Base-by-base conservation (phyloP, 2,113 vertebrate genomes). In the Aleadryas rufinucha region DNA sequence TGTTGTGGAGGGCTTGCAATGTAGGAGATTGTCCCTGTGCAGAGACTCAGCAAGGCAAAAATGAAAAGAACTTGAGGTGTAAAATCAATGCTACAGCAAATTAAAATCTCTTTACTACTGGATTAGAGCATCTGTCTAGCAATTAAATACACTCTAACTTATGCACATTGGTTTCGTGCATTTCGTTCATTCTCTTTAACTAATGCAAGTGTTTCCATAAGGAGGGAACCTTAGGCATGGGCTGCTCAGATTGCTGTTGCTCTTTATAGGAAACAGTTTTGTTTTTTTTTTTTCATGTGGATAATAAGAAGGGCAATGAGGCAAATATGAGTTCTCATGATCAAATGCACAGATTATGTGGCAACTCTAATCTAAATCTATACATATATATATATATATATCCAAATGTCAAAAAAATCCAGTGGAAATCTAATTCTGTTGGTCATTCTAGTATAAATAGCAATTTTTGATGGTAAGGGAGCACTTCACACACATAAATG, bases 11-110 rank as follows among this genome's bases (percentile, higher is more conserved):
- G 31, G 33, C 7, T 83, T 65, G 52, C 20, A 60, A 15, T 31
- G 37, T 27, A 33, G n/a, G 66, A 86, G 42, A 28, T 50, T 50
- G 65, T 74, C 68, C 79, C 24, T 21, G 28, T 47, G 37, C n/a
- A 74, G 35, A 70, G 54, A 37, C 68, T 74, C 59, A 23, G 47
- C 42, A 74, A 47, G 71, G 11, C n/a, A 78, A 82, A 75, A 42
- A 28, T 22, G 22, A 41, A 68, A 87, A 87, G 39, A 87, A 47
- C 27, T 30, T n/a, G n/a, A 88, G 45, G 31, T 69, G 45, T 80
- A 85, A 94, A 96, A 94, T 85, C 49, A 90, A 1, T 37, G 50
- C 59, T 80, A 72, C n/a, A 86, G 30, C 56, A 90, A 93, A 89
- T 56, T 22, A 84, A 93, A 93, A 61, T 33, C 22, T 71, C 42